A percentile compares a stretch with the other conserved stretches of the same genome.
These are phyloP conservation scores for Poecilia picta DNA, from an alignment of 2,797 vertebrate species.

Conservation along the genomic window DNA sequence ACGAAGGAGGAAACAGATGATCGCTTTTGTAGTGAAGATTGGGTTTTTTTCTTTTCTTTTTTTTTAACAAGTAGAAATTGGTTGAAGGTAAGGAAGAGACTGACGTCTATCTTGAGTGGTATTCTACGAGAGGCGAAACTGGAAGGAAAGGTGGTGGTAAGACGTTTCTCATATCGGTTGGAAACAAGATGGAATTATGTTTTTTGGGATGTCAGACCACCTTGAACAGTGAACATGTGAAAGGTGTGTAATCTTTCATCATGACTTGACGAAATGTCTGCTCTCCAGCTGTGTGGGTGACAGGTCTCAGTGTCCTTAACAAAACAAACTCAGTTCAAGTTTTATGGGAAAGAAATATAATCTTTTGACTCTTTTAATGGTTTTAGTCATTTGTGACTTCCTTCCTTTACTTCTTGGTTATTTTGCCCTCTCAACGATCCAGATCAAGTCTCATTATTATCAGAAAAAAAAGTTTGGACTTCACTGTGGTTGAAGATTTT, in stretches of 20 bases:
- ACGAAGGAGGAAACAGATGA: not conserved
- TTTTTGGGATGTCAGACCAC: constrained; percentile 14
- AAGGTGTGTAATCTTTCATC: constrained; percentile 16
- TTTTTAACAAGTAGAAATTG: not conserved
- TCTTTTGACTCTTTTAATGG: constrained; percentile 14
- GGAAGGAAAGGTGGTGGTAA: not conserved
- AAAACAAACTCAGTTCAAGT: constrained; percentile 2
- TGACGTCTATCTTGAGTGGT: not conserved
- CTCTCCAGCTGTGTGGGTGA: constrained; percentile 26
- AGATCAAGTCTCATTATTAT: not conserved
- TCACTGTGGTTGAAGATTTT: not conserved
- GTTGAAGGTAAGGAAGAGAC: not conserved
- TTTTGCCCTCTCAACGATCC: constrained; percentile 6
- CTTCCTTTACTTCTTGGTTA: not conserved
- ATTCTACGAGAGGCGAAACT: not conserved
- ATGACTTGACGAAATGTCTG: constrained; percentile 4
- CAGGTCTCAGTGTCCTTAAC: constrained; percentile 26
- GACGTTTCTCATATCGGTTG: not conserved
- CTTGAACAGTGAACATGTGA: constrained; percentile 9
- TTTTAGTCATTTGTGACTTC: constrained; percentile 7
- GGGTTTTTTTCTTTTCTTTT: too few species aligned
- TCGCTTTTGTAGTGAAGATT: not conserved
- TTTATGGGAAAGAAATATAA: constrained; percentile 26
- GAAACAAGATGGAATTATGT: constrained; percentile 16
- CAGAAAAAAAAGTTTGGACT: not conserved